These are phyloP conservation scores for Rhorus exstirpatorius DNA, from an alignment of 2,888 invertebrate species.

Conservation along the genomic window DNA sequence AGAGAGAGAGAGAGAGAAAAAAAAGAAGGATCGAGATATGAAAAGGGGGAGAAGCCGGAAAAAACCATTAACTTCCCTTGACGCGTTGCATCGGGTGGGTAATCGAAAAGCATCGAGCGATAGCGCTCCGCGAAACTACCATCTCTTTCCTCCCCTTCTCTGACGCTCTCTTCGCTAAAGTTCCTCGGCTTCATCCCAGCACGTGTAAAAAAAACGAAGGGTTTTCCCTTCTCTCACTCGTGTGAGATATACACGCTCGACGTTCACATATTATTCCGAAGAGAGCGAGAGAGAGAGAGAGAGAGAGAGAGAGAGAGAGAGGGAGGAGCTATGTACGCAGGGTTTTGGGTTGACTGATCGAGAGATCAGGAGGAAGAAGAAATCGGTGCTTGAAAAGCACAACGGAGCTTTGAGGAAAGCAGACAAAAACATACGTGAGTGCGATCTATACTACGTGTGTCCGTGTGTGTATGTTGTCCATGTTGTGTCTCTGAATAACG, in stretches of 20 bases:
- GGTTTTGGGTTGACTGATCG: constrained; percentile 74
- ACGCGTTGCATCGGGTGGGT: constrained; percentile 72
- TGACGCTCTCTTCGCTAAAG: constrained; percentile 46
- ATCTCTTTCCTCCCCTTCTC: constrained; percentile 15
- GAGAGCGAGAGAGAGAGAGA: constrained; percentile 9
- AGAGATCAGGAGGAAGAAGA: constrained; percentile 73
- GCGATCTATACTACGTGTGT: background rate
- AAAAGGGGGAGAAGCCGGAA: constrained; percentile 51
- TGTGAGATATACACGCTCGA: constrained; percentile 9
- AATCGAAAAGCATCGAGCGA: constrained; percentile 74
- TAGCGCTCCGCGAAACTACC: constrained; percentile 48
- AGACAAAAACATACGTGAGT: constrained; percentile 53
- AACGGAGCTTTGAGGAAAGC: constrained; percentile 53
- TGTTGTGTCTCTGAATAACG: constrained; percentile 73
- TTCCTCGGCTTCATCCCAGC: constrained; percentile 30
- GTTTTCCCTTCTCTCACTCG: constrained; percentile 47
- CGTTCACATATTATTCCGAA: constrained; percentile 64
- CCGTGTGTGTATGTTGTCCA: background rate
- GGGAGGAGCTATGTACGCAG: background rate
- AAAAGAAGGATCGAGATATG: constrained; percentile 14
- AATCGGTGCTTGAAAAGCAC: constrained; percentile 70
- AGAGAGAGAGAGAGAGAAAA: constrained; percentile 1
- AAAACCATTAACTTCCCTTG: constrained; percentile 73
- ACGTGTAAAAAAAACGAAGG: constrained; percentile 56
- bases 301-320: background rate